Conservation (phyloP, 1,140 invertebrate species). For the Archivesica marissinica region DNA sequence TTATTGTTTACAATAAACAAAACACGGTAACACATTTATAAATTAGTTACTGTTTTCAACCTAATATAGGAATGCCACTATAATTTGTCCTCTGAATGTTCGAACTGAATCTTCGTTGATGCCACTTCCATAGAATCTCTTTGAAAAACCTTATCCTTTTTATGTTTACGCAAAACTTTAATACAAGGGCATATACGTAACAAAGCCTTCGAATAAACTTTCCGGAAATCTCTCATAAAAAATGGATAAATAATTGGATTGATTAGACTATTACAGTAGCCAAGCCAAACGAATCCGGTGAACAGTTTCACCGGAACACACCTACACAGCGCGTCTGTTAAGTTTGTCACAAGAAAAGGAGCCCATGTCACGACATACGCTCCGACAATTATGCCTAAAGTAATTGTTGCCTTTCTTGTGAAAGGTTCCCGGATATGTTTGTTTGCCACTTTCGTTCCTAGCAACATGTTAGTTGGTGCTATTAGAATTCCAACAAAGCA, state of each 20-base stretch:
- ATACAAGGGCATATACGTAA: constrained; percentile 71
- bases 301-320: constrained; percentile 75
- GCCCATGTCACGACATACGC: constrained; percentile 98
- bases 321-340: constrained; percentile 95
- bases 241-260: constrained; percentile 99
- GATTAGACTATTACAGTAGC: constrained; percentile 97
- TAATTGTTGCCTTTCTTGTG: constrained; percentile 79
- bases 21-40: too few species aligned
- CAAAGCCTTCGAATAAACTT: constrained; percentile 88
- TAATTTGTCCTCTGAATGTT: constrained; percentile 9
- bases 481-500: constrained; percentile 76
- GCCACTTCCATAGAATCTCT: constrained; percentile 25
- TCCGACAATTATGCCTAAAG: constrained; percentile 82
- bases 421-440: constrained; percentile 77
- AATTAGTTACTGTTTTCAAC: too few species aligned
- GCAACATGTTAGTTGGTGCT: constrained; percentile 72
- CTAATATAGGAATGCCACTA: too few species aligned
- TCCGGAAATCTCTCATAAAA: constrained; percentile 98
- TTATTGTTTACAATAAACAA: too few species aligned
- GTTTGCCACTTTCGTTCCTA: constrained; percentile 75
- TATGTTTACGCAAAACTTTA: constrained; percentile 54
- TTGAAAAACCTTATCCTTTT: constrained; percentile 53
- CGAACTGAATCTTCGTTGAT: constrained; percentile 32
- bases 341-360: constrained; percentile 98
- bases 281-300: constrained; percentile 89